Conservation (phyloP, 1,140 invertebrate species). For the Agrypnia vestita region DNA sequence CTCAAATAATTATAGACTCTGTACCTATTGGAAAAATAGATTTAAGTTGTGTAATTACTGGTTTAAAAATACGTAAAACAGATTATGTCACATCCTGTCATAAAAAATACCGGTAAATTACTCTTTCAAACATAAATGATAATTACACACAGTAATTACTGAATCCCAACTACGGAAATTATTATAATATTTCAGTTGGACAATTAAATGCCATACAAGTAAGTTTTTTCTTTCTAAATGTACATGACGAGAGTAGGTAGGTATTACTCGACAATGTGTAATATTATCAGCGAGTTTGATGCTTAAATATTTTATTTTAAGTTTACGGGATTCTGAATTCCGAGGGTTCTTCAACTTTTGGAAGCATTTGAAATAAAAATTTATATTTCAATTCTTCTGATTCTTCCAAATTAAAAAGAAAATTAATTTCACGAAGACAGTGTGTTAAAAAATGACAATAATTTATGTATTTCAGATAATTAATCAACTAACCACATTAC, state of each 20-base stretch:
- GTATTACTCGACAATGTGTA: not conserved
- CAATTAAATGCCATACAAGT: slow-evolving; percentile 32
- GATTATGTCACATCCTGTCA: slow-evolving; percentile 39
- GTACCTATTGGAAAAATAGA: not conserved
- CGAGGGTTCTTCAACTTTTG: too few relatives aligned
- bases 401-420: too few relatives aligned
- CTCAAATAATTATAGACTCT: not conserved
- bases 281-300: not conserved
- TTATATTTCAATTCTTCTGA: too few relatives aligned
- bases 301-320: too few relatives aligned
- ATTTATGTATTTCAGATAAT: too few relatives aligned
- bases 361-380: too few relatives aligned
- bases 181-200: slow-evolving; percentile 31
- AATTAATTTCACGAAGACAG: too few relatives aligned
- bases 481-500: too few relatives aligned
- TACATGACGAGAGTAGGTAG: slow-evolving; percentile 18
- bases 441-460: too few relatives aligned
- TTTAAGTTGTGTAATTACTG: slow-evolving; percentile 7
- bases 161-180: slow-evolving; percentile 19
- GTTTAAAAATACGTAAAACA: slow-evolving; percentile 14
- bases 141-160: slow-evolving; percentile 32
- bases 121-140: slow-evolving; percentile 37
- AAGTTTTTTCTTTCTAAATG: slow-evolving; percentile 7
- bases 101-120: slow-evolving; percentile 23
- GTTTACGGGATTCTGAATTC: too few relatives aligned